Percentiles rank a stretch among this genome's conserved stretches.
Evolutionary conservation across 2,113 vertebrate genomes (phyloP).

Genomic region (Brachyhypopomus gauderio): DNA sequence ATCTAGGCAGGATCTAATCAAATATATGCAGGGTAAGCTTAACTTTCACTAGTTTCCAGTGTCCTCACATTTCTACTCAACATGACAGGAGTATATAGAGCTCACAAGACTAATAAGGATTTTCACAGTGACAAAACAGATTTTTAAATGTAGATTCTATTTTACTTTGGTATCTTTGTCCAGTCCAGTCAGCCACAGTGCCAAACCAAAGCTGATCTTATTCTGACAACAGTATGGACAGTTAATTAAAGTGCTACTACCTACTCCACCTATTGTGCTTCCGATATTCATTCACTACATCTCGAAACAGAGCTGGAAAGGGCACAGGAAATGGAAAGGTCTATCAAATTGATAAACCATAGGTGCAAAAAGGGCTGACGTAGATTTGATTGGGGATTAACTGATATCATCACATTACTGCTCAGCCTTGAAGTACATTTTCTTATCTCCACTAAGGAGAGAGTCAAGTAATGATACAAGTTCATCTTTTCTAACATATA

Average conservation of each 20-base stretch:
- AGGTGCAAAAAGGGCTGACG: not conserved
- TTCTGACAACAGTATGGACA: too few species aligned
- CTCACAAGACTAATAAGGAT: not conserved
- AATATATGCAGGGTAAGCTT: not conserved
- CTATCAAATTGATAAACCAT: too few species aligned
- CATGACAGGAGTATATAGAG: not conserved
- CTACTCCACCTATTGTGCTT: too few species aligned
- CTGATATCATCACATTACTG: not conserved
- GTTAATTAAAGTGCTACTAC: too few species aligned
- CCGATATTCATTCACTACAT: too few species aligned
- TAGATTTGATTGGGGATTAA: too few species aligned
- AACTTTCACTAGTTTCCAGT: too few species aligned
- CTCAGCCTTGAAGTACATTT: conserved; percentile 24
- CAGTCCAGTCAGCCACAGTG: too few species aligned
- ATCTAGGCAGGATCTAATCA: not conserved
- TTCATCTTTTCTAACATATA: conserved; percentile 13
- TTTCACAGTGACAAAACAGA: too few species aligned
- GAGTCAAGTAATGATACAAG: not conserved
- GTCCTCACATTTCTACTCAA: not conserved
- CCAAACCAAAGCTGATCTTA: too few species aligned
- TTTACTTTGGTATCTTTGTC: too few species aligned
- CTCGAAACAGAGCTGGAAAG: not conserved
- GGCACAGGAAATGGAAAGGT: not conserved
- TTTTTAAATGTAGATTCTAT: too few species aligned
- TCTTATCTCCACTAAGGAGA: not conserved